A percentile compares a stretch with the other conserved stretches of the same genome.
Evolutionary conservation across 2,888 invertebrate species (phyloP).

Genomic region (Therioaphis trifolii): DNA sequence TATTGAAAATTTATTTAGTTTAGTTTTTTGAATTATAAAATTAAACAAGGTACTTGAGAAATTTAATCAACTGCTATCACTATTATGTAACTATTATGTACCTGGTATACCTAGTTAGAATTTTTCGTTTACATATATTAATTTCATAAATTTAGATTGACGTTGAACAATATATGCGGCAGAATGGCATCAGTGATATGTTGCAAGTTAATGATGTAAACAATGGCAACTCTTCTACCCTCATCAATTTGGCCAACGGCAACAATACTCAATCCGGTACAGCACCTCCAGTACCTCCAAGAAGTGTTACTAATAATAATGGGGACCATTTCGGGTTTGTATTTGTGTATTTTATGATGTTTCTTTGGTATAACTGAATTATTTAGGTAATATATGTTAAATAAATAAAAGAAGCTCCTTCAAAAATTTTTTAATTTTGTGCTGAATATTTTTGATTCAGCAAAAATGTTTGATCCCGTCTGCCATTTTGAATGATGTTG

Average conservation of each 20-base stretch:
- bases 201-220: slow-evolving; percentile 65
- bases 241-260: slow-evolving; percentile 51
- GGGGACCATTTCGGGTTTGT: slow-evolving; percentile 41
- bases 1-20: too few species aligned
- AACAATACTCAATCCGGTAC: slow-evolving; percentile 18
- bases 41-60: too few species aligned
- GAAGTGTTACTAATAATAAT: slow-evolving; percentile 57
- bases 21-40: neutral
- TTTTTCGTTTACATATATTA: neutral
- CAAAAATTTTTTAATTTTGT: too few species aligned
- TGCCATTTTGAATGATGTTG: too few species aligned
- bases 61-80: too few species aligned
- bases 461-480: too few species aligned
- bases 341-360: neutral
- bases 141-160: slow-evolving; percentile 67
- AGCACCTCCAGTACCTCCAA: slow-evolving; percentile 57
- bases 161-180: slow-evolving; percentile 68
- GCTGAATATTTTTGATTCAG: too few species aligned
- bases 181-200: slow-evolving; percentile 67
- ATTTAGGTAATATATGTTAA: too few species aligned
- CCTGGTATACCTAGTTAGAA: too few species aligned
- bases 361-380: too few species aligned
- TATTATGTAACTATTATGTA: neutral
- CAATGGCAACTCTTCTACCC: slow-evolving; percentile 58
- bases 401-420: too few species aligned